These are phyloP conservation scores for Paradisaea rubra DNA, from an alignment of 2,113 vertebrate species.

Conservation along the genomic window DNA sequence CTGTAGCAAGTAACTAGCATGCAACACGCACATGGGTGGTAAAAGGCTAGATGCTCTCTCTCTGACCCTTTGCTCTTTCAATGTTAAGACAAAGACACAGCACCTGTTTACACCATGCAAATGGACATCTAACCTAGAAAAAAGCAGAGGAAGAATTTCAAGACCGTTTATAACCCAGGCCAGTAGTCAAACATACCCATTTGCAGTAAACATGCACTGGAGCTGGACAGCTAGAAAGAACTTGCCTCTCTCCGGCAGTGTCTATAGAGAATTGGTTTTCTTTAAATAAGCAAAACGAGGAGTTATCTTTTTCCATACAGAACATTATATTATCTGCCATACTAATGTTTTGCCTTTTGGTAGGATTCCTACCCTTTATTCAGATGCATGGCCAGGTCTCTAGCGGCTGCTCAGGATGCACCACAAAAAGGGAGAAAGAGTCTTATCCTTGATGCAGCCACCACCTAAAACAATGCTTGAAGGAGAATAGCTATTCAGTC, in stretches of 20 bases:
- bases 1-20: neutral
- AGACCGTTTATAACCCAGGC: neutral
- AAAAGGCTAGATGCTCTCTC: neutral
- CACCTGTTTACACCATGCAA: neutral
- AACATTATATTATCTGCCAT: neutral
- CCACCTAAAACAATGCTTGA: conserved; percentile 27
- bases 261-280: neutral
- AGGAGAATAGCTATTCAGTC: conserved; percentile 37
- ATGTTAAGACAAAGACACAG: neutral
- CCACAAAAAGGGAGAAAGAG: conserved; percentile 5
- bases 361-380: neutral
- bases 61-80: neutral
- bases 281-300: neutral
- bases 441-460: conserved; percentile 48
- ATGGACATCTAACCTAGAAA: neutral
- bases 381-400: neutral
- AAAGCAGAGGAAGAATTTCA: neutral
- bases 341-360: neutral
- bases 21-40: rapidly evolving
- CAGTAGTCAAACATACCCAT: neutral
- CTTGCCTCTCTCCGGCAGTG: neutral
- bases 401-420: neutral
- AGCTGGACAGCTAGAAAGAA: neutral
- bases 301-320: neutral
- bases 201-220: neutral